Evolutionary conservation across 2,797 vertebrate genomes (phyloP).

Genomic region (Hemibagrus guttatus): DNA sequence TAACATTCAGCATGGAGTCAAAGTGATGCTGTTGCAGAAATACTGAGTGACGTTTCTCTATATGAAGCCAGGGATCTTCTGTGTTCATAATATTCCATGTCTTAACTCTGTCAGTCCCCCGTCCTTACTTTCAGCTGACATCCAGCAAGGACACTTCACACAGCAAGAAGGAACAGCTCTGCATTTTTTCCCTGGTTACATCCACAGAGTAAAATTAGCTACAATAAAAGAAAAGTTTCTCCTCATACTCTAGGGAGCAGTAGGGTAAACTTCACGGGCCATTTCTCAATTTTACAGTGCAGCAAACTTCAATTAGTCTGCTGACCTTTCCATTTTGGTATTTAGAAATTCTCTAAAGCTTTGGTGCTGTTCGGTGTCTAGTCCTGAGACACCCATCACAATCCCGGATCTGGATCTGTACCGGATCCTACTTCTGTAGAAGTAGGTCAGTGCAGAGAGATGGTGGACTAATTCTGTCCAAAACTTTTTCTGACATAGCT

Average conservation of each 20-base stretch:
- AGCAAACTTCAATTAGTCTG: conserved; percentile 15
- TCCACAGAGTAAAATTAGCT: conserved; percentile 2
- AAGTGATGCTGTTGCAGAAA: not conserved
- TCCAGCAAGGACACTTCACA: not conserved
- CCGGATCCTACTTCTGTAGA: no score
- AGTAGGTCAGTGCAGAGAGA: not conserved
- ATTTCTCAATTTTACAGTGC: conserved; percentile 1
- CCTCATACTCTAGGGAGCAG: not conserved
- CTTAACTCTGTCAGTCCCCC: not conserved
- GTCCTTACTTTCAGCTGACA: not conserved
- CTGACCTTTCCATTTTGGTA: conserved; percentile 31
- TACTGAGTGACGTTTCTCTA: not conserved
- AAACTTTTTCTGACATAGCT: not conserved
- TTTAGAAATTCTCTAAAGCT: conserved; percentile 28
- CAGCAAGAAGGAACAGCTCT: not conserved
- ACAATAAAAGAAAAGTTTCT: conserved; percentile 10
- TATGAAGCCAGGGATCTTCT: not conserved
- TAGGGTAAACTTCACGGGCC: not conserved
- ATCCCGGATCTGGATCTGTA: not conserved
- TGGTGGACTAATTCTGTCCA: not conserved
- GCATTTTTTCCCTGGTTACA: not conserved
- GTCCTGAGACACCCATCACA: conserved; percentile 1
- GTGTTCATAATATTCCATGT: not conserved
- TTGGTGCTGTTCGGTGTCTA: not conserved
- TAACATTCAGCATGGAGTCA: not conserved